These are phyloP conservation scores for Coenobita brevimanus DNA, from an alignment of 1,140 invertebrate species.

Conservation along the genomic window DNA sequence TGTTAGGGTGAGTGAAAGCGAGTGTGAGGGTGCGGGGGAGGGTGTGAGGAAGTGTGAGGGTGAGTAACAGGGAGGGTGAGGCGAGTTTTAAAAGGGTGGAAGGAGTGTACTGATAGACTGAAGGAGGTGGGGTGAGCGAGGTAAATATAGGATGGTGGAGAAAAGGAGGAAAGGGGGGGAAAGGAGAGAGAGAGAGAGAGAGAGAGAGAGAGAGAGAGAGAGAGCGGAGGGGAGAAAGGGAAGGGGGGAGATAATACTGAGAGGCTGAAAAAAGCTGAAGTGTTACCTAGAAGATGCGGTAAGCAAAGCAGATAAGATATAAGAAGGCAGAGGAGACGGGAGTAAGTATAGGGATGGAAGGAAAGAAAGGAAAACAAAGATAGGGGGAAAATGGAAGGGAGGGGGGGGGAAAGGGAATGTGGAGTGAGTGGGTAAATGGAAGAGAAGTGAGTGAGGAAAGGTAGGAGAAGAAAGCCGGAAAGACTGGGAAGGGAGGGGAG, in stretches of 20 bases:
- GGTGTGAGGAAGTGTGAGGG: neutral
- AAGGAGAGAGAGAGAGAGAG: neutral
- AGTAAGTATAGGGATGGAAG: neutral
- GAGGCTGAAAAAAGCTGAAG: neutral
- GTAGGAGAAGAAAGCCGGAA: conserved; percentile 3
- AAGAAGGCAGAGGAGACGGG: neutral
- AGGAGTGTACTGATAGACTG: neutral
- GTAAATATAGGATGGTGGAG: neutral
- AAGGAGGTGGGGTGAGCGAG: neutral
- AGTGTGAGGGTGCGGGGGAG: too few relatives aligned
- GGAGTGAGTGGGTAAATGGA: neutral
- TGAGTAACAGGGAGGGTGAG: neutral
- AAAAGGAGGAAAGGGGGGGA: neutral
- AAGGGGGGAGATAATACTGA: neutral
- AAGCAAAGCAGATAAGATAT: neutral
- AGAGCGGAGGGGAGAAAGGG: neutral
- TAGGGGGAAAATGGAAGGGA: neutral
- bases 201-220: too few relatives aligned
- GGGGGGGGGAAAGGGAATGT: neutral
- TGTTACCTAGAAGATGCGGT: neutral
- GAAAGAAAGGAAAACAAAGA: neutral
- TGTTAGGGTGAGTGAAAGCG: too few relatives aligned
- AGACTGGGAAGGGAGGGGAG: neutral
- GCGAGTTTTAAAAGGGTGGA: neutral
- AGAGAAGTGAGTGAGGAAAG: conserved; percentile 17